Base-by-base conservation (phyloP, 2,797 vertebrate species). In the Hydrolagus colliei region DNA sequence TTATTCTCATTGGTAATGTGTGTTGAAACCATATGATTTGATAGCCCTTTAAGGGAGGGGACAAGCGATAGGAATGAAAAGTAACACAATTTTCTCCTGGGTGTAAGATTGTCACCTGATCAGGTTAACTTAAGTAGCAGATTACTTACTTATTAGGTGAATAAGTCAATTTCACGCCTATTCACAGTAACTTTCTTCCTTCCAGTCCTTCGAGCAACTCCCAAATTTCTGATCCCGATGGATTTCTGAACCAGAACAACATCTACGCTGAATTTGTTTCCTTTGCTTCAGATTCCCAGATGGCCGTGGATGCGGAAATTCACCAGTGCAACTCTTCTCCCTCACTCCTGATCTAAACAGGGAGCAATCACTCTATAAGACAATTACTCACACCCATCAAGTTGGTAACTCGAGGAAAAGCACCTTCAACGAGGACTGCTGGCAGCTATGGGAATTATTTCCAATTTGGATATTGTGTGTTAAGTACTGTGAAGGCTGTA, bases 191-290 rank as follows among this genome's bases (percentile, higher is more conserved):
- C 65, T 71, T 35, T 82, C 78, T 65, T 84, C 68, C 1, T 73
- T 8, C 27, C 13, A 84, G 79, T 27, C 12, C 79, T 0, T 10
- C 75, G 59, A 77, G 75, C 20, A 61, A 18, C 52, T 77, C 75
- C 18, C 41, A 77, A 61, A 77, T 61, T n/a, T 20, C 32, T 4
- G 65, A 71, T 71, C 27, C 67, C 32, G 35, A 41, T 71, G 79
- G 79, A 68, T 67, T 35, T 63, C 67, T 32, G 65, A 71, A 84
- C 79, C 79, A 84, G 71, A 84, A 65, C 18, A 68, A 77, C 41
- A 77, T 20, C 52, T 77, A 41, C 3, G 79, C 67, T 2, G 79
- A 84, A 80, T 80, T 80, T 67, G 78, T 27, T 65, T 80, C 78
- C 65, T 71, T 84, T 27, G 65, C 65, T 71, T 84, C 79, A 84